Evolutionary conservation across 2,888 invertebrate genomes (phyloP), one percentile per base, ranked within the genome.

Genomic region (Cephonodes hylas): DNA sequence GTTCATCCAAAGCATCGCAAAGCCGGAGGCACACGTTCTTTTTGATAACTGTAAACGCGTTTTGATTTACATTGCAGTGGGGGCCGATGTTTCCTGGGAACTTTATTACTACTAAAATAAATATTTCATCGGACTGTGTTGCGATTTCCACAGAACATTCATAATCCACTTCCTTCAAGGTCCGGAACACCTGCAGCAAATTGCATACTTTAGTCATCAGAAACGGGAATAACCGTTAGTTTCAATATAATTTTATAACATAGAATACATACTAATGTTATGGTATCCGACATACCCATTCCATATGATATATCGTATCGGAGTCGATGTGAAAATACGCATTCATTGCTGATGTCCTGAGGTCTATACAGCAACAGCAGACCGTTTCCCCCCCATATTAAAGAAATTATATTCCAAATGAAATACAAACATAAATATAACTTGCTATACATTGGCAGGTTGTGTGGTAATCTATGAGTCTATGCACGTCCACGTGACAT

Each of bases 201-300:
- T 1, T 34, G 34, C 34, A 3, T 34, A 5, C n/a, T n/a, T n/a
- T n/a, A n/a, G n/a, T n/a, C n/a, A n/a, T n/a, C n/a, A n/a, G n/a
- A n/a, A n/a, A n/a, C n/a, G n/a, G n/a, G n/a, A n/a, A n/a, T n/a
- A n/a, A n/a, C n/a, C n/a, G n/a, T n/a, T n/a, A n/a, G n/a, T n/a
- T n/a, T n/a, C n/a, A n/a, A n/a, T n/a, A n/a, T n/a, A n/a, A n/a
- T n/a, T n/a, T n/a, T n/a, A n/a, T n/a, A n/a, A n/a, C n/a, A n/a
- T n/a, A 10, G 1, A 15, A 20, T 63, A 76, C 79, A 46, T 72
- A 89, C 91, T 85, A 91, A 69, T 15, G 89, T 89, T 10, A 85
- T 79, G 3, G 91, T 91, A 65, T 91, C 91, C 0, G 91, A 88
- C 88, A 91, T 87, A 1, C 91, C 91, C 88, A 89, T 89, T 1